Percentiles rank a stretch among this genome's conserved stretches.
Conservation (phyloP, 2,797 vertebrate genomes). For the Antrozous pallidus region DNA sequence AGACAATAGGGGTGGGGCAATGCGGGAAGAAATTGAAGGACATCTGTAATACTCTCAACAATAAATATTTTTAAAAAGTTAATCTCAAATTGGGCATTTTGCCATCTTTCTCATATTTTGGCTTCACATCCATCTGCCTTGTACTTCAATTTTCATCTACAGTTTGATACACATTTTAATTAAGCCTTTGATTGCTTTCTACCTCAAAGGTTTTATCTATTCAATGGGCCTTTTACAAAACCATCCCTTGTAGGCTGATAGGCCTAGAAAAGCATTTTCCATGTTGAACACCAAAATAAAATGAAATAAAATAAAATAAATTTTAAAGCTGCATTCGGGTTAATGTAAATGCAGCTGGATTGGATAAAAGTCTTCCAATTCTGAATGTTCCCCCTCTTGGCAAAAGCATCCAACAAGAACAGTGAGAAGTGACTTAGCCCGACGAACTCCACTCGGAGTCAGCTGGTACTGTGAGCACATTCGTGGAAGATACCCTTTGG, state of each 20-base stretch:
- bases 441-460: neutral
- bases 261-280: neutral
- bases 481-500: neutral
- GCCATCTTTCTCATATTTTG: conserved; percentile 4
- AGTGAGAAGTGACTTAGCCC: neutral
- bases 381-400: neutral
- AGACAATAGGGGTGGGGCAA: neutral
- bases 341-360: neutral
- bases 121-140: neutral
- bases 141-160: neutral
- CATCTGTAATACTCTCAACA: neutral
- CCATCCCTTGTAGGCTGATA: neutral
- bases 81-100: neutral
- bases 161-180: neutral
- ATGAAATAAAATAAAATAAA: neutral
- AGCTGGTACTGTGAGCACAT: neutral
- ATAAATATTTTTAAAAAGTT: neutral
- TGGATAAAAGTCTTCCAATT: neutral
- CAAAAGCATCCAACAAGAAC: conserved; percentile 4
- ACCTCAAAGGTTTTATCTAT: neutral
- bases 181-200: conserved; percentile 10
- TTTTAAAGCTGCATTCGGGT: neutral
- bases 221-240: neutral
- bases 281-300: neutral
- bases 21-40: neutral